phyloP scores from a whole-genome alignment of 2,113 vertebrate genomes.

The Tapirus terrestris region DNA sequence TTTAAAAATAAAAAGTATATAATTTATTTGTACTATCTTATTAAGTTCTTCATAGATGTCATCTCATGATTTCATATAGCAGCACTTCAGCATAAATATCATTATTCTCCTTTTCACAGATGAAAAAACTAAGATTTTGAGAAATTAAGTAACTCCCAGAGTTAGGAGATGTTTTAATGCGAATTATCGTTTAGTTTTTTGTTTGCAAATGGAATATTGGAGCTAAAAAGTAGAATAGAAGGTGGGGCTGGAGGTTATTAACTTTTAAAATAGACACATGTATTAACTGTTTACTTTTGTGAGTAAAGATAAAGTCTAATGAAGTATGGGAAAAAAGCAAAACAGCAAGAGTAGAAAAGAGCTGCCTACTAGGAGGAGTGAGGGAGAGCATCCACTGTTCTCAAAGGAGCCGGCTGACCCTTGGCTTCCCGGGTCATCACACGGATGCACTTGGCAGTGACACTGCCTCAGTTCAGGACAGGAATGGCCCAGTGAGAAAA shows the following conservation, averaged over 20 bases:
- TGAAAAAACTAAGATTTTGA: neutral
- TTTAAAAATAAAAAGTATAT: neutral
- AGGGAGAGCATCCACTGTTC: accelerated
- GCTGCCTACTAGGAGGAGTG: neutral
- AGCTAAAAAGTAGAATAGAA: slow-evolving; percentile 23
- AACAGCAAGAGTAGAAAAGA: neutral
- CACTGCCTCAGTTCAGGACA: neutral
- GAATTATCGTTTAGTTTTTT: neutral
- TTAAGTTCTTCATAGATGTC: neutral
- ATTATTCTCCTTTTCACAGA: neutral
- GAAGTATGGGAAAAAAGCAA: neutral
- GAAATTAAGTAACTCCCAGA: neutral
- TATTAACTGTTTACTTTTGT: neutral
- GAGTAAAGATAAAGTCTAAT: neutral
- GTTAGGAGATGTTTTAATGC: neutral
- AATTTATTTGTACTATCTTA: neutral
- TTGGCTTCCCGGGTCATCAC: too few species aligned
- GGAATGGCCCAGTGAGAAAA: neutral
- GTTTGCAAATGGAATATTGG: neutral
- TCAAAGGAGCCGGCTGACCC: neutral
- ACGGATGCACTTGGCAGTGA: neutral
- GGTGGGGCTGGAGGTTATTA: neutral
- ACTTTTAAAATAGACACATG: neutral
- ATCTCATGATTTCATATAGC: neutral
- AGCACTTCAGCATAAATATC: neutral